Conservation (phyloP, 2,113 vertebrate genomes). For the Gymnorhina tibicen region DNA sequence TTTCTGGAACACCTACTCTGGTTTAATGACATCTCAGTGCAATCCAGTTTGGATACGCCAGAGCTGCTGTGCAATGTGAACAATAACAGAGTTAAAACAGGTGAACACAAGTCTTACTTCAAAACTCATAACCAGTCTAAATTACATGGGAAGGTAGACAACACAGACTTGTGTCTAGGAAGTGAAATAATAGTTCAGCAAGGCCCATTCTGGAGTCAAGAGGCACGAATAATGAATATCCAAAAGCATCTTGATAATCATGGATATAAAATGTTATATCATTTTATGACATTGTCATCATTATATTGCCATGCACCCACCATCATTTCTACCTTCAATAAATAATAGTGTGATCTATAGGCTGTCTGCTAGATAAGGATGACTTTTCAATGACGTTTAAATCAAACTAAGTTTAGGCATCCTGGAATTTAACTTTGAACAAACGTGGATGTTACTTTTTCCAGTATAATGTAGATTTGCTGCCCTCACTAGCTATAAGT, state of each 20-base stretch:
- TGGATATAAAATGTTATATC: not conserved
- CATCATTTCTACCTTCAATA: not conserved
- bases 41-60: not conserved
- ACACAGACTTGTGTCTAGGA: not conserved
- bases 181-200: not conserved
- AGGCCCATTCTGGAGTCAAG: not conserved
- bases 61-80: not conserved
- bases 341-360: not conserved
- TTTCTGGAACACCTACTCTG: not conserved
- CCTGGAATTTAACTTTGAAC: not conserved
- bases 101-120: not conserved
- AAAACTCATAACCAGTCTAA: not conserved
- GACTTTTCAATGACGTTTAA: not conserved
- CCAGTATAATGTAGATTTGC: not conserved
- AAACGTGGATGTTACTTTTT: not conserved
- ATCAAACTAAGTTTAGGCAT: not conserved
- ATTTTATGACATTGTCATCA: not conserved
- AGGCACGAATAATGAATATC: not conserved
- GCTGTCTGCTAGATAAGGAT: not conserved
- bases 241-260: not conserved
- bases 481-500: not conserved
- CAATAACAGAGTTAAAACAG: not conserved
- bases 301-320: not conserved
- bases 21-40: not conserved
- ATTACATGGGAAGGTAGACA: not conserved